Percentiles rank a stretch among this genome's conserved stretches.
These are phyloP conservation scores for Drosophila longiperda DNA, from an alignment of 2,888 invertebrate genomes.

Conservation along the genomic window DNA sequence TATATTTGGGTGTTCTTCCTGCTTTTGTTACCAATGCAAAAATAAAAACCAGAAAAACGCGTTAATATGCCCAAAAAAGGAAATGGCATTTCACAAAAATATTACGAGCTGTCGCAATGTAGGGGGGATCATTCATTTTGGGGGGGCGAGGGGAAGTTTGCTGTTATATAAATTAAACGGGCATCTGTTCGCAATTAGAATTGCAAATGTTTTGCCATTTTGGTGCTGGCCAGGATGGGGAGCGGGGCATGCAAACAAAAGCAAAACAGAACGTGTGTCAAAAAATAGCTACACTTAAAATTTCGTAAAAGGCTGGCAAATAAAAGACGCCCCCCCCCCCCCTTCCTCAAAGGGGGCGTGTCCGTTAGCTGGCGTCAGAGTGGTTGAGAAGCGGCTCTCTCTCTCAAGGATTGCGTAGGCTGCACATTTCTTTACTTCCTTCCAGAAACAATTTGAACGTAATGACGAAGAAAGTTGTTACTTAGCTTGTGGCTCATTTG, in stretches of 20 bases:
- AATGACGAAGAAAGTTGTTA: constrained; percentile 81
- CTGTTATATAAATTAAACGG: constrained; percentile 56
- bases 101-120: constrained; percentile 17
- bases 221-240: neutral
- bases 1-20: constrained; percentile 53
- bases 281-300: constrained; percentile 66
- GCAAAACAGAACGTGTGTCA: constrained; percentile 32
- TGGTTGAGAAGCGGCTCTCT: constrained; percentile 31
- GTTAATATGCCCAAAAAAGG: constrained; percentile 52
- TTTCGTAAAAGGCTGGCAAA: neutral
- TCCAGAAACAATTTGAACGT: constrained; percentile 75
- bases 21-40: constrained; percentile 53
- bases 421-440: constrained; percentile 29
- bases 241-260: neutral
- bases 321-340: neutral
- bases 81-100: constrained; percentile 44
- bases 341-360: constrained; percentile 13
- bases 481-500: constrained; percentile 80
- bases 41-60: constrained; percentile 72
- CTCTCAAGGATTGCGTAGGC: constrained; percentile 43
- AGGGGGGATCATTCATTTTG: neutral
- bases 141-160: neutral
- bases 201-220: constrained; percentile 62
- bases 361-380: constrained; percentile 69
- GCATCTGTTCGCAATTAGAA: constrained; percentile 69